Base-by-base conservation (phyloP, 2,113 vertebrate genomes). In the Atlantisia rogersi region DNA sequence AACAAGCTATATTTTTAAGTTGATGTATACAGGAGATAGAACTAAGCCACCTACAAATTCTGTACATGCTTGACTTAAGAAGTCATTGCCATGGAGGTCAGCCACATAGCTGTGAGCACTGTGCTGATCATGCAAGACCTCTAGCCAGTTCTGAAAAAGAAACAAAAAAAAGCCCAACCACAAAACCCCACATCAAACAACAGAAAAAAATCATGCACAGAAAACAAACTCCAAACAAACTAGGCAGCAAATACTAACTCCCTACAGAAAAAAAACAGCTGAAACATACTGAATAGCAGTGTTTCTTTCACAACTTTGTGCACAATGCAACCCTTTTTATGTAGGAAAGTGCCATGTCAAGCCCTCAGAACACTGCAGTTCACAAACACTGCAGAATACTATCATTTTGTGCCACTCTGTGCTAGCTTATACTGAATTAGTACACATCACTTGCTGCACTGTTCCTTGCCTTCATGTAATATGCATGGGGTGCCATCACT, bases 351-450 rank as follows among this genome's bases (percentile, higher is more conserved):
- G 82, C 92, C 22, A 13, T 1, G 86, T 94, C 92, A 96, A 96
- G 77, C 80, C 56, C 80, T 63, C 35, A 1, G 85, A 92, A 48
- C 37, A 28, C 85, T 78, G 85, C 64, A 60, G 78, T 13, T 44
- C 85, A 86, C 82, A 95, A 81, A 92, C 60, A 19, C 71, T 93
- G 92, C 93, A 95, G 94, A 91, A 90, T 76, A 46, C 70, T 85
- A 78, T 46, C 15, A 10, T 28, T 95, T 53, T 71, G 86, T 88
- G 94, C 76, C 86, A 78, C 93, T 50, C 81, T 63, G n/a, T 82
- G 73, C 85, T 86, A 69, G 56, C 52, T 68, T 56, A 40, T 53
- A 55, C 7, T 73, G 83, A 76, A 48, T 75, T 79, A 86, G 73
- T 17, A 39, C 60, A 71, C 64, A 58, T 48, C 64, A 37, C 60